Evolutionary conservation across 37 sponge, comb jelly and placozoan species (phyloP).

Genomic region (Crambe crambe): DNA sequence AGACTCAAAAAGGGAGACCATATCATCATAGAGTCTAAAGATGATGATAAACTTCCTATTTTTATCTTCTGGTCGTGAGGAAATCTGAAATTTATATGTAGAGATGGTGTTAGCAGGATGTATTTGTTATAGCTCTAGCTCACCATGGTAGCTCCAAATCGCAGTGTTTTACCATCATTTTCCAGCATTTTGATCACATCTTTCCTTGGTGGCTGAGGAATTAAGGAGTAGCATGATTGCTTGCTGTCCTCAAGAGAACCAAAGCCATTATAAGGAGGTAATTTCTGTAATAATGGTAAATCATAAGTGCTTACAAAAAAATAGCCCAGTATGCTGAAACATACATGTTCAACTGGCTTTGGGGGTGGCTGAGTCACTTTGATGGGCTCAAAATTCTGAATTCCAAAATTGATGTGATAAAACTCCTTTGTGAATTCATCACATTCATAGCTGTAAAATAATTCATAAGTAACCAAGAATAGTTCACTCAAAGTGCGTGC

Average conservation of each 20-base stretch:
- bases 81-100: conserved; percentile 46
- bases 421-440: conserved; percentile 91
- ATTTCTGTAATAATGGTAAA: conserved; percentile 29
- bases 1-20: conserved; percentile 93
- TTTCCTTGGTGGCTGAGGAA: conserved; percentile 98
- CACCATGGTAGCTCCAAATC: conserved; percentile 92
- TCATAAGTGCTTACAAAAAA: not conserved
- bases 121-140: no score
- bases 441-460: conserved; percentile 79
- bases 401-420: conserved; percentile 66
- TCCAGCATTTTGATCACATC: conserved; percentile 98
- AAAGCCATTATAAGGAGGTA: conserved; percentile 98
- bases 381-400: conserved; percentile 69
- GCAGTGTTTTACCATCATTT: conserved; percentile 89
- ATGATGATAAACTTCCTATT: conserved; percentile 92
- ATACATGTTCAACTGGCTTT: conserved; percentile 41
- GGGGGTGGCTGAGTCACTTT: conserved; percentile 23
- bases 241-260: conserved; percentile 95
- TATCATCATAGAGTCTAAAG: conserved; percentile 92
- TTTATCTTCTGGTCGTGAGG: conserved; percentile 85
- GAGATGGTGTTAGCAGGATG: not conserved
- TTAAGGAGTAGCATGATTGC: conserved; percentile 91
- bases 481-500: not conserved
- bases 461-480: not conserved
- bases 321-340: not conserved